Percentiles rank a stretch among this genome's conserved stretches.
These are phyloP conservation scores for Sylvia borin DNA, from an alignment of 2,797 vertebrate species.

Conservation along the genomic window DNA sequence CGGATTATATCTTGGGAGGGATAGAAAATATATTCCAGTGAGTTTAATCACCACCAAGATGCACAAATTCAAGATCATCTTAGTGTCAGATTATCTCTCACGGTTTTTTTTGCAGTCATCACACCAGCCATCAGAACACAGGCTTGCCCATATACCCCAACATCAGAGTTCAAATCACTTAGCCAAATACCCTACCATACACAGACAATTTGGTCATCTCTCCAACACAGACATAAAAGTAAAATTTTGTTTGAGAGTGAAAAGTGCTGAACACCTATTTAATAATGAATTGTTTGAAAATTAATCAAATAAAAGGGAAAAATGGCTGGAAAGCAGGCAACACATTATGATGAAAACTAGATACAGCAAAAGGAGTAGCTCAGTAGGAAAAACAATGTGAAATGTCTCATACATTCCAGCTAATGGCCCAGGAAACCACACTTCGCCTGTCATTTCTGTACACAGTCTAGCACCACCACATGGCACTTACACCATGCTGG, in stretches of 20 bases:
- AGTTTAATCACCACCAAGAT: background rate
- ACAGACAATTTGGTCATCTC: background rate
- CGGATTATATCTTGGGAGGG: background rate
- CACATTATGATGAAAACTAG: background rate
- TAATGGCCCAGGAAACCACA: background rate
- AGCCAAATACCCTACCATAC: background rate
- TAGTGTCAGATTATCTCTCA: background rate
- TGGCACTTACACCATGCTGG: background rate
- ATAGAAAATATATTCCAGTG: background rate
- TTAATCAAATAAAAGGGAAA: background rate
- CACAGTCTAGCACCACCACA: background rate
- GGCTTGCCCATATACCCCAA: background rate
- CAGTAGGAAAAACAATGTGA: background rate
- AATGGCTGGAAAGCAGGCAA: background rate
- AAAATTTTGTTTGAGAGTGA: background rate
- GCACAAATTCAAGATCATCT: background rate
- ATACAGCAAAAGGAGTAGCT: background rate
- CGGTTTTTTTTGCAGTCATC: background rate
- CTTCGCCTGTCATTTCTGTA: background rate
- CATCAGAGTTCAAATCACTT: background rate
- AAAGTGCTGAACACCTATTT: background rate
- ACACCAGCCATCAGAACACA: background rate
- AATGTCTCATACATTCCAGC: background rate
- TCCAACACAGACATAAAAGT: background rate
- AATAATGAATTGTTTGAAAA: background rate